These are phyloP conservation scores for Lasioglossum marginatum DNA, from an alignment of 2,888 invertebrate genomes.

Conservation along the genomic window DNA sequence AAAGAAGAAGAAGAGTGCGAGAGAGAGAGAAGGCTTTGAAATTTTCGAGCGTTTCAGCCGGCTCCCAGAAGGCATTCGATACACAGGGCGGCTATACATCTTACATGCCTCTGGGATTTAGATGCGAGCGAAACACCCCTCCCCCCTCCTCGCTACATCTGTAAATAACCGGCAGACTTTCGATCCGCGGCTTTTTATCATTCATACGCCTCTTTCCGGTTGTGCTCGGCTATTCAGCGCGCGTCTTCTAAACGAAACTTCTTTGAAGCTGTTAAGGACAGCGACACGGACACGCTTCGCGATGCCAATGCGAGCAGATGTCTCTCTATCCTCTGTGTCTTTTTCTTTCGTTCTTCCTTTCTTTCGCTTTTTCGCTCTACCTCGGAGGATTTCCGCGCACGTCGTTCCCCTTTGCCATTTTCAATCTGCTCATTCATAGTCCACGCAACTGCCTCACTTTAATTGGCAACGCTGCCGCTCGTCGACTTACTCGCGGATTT, in stretches of 20 bases:
- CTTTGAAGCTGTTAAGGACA: constrained; percentile 18
- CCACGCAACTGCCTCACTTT: background rate
- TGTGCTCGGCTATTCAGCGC: constrained; percentile 12
- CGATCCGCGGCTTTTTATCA: constrained; percentile 36
- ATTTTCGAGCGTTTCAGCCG: constrained; percentile 35
- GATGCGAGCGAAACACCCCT: background rate
- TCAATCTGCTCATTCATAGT: constrained; percentile 23
- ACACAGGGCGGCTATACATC: background rate
- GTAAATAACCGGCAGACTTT: constrained; percentile 43
- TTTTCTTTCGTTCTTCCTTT: background rate
- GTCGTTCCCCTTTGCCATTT: background rate
- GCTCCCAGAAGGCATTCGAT: constrained; percentile 19
- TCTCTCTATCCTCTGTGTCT: background rate
- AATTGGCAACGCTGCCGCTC: background rate
- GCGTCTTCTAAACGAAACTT: constrained; percentile 10
- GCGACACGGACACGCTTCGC: background rate
- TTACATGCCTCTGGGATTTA: constrained; percentile 22
- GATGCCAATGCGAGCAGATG: background rate
- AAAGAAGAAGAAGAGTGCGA: background rate
- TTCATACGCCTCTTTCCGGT: constrained; percentile 28
- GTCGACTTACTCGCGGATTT: background rate
- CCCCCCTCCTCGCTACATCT: background rate
- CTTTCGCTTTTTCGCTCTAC: background rate
- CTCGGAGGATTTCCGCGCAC: background rate
- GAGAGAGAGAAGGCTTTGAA: constrained; percentile 22